Percentiles rank a stretch among this genome's conserved stretches.
phyloP scores from a whole-genome alignment of 2,888 invertebrate genomes.

The Callinectes sapidus region DNA sequence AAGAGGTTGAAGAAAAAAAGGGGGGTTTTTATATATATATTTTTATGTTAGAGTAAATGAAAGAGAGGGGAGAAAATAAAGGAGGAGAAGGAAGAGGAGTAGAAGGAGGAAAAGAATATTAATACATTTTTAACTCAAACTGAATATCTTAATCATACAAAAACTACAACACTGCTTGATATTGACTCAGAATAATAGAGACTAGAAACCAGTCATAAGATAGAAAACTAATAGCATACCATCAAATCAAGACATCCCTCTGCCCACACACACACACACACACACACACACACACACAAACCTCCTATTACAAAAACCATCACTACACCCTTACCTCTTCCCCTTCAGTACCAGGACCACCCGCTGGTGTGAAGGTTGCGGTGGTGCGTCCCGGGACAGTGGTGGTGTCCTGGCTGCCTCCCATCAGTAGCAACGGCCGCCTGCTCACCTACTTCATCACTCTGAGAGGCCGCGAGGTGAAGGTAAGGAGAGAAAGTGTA shows the following conservation, averaged over 20 bases:
- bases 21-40: too few relatives aligned
- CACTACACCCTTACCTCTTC: not conserved
- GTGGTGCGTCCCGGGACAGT: conserved; percentile 45
- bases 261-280: too few relatives aligned
- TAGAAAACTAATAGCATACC: too few relatives aligned
- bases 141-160: too few relatives aligned
- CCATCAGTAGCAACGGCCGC: conserved; percentile 56
- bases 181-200: too few relatives aligned
- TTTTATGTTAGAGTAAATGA: not conserved
- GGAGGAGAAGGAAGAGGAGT: too few relatives aligned
- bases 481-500: conserved; percentile 32
- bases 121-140: too few relatives aligned
- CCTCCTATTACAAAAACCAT: not conserved
- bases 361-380: conserved; percentile 64
- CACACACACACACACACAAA: not conserved
- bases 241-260: too few relatives aligned
- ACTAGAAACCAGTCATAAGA: too few relatives aligned
- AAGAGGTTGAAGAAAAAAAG: not conserved
- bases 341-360: conserved; percentile 56
- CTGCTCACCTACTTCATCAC: conserved; percentile 61
- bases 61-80: not conserved
- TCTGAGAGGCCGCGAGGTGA: conserved; percentile 43
- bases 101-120: too few relatives aligned
- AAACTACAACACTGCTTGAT: too few relatives aligned
- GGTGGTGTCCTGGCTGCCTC: conserved; percentile 70